Evolutionary conservation across 2,888 invertebrate genomes (phyloP).

Genomic region (Agrochola lychnidis): DNA sequence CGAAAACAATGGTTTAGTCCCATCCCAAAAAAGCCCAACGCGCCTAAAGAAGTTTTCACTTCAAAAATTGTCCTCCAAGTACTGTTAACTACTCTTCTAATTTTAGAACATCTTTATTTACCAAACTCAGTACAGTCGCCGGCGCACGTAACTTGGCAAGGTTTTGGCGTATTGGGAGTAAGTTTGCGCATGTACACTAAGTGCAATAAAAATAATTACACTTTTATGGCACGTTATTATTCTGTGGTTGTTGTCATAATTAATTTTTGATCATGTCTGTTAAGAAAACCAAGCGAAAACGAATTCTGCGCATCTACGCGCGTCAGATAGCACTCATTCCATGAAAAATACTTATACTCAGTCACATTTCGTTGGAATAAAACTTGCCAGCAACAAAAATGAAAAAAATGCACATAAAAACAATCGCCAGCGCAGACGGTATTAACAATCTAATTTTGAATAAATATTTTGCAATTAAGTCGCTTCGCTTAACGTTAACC

Average conservation of each 20-base stretch:
- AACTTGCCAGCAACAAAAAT: neutral
- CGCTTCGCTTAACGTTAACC: slow-evolving; percentile 29
- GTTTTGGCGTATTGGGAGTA: too few relatives aligned
- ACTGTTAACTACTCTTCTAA: neutral
- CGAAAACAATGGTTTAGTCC: too few relatives aligned
- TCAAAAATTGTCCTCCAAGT: neutral
- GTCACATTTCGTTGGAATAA: neutral
- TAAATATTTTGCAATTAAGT: slow-evolving; percentile 31
- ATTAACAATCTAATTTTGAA: slow-evolving; percentile 28
- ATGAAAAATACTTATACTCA: neutral
- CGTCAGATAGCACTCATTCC: neutral
- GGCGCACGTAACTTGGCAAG: too few relatives aligned
- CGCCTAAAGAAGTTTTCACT: too few relatives aligned
- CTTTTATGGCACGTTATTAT: too few relatives aligned
- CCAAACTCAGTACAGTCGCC: neutral
- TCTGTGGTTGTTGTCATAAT: too few relatives aligned
- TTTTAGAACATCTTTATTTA: neutral
- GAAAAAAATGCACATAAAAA: neutral
- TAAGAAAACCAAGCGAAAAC: too few relatives aligned
- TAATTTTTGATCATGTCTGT: too few relatives aligned
- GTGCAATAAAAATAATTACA: too few relatives aligned
- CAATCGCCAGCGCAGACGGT: neutral
- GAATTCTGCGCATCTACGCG: too few relatives aligned
- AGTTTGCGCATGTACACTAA: too few relatives aligned
- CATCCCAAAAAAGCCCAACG: too few relatives aligned